Percentiles rank a stretch among this genome's conserved stretches.
Evolutionary conservation across 2,113 vertebrate species (phyloP).

Genomic region (Alethe castanea): DNA sequence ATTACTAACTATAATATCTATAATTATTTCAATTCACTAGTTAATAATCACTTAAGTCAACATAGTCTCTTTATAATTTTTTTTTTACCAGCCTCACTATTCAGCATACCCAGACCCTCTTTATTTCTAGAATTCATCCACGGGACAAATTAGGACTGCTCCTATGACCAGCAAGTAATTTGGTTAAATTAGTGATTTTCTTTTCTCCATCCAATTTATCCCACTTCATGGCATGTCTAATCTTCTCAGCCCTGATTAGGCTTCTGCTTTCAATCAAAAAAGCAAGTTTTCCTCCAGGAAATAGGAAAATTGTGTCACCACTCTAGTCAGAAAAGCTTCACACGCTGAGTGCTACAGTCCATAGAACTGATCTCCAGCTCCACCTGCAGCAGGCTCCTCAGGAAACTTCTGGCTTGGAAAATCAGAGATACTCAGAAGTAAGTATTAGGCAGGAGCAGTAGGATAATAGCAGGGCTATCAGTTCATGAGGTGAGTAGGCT

Average conservation of each 20-base stretch:
- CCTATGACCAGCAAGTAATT: background rate
- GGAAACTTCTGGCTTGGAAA: background rate
- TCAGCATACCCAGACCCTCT: background rate
- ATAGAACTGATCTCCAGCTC: background rate
- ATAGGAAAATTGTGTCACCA: background rate
- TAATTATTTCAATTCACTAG: background rate
- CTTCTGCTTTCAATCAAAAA: background rate
- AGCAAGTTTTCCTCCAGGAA: conserved; percentile 5
- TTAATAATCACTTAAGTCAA: background rate
- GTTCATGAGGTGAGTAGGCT: background rate
- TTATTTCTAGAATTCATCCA: background rate
- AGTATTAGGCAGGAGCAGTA: background rate
- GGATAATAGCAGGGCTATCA: background rate
- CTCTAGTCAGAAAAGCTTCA: background rate
- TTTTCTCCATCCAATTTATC: background rate
- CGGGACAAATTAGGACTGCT: background rate
- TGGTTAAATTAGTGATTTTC: background rate
- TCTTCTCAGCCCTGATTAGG: background rate
- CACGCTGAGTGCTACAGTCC: background rate
- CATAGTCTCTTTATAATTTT: background rate
- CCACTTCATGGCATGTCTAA: background rate
- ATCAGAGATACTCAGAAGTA: background rate
- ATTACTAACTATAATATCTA: background rate
- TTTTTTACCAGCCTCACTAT: background rate
- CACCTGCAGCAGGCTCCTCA: background rate